A percentile compares a stretch with the other conserved stretches of the same genome.
Evolutionary conservation across 2,113 vertebrate genomes (phyloP).

Genomic region (Monarcha castaneiventris): DNA sequence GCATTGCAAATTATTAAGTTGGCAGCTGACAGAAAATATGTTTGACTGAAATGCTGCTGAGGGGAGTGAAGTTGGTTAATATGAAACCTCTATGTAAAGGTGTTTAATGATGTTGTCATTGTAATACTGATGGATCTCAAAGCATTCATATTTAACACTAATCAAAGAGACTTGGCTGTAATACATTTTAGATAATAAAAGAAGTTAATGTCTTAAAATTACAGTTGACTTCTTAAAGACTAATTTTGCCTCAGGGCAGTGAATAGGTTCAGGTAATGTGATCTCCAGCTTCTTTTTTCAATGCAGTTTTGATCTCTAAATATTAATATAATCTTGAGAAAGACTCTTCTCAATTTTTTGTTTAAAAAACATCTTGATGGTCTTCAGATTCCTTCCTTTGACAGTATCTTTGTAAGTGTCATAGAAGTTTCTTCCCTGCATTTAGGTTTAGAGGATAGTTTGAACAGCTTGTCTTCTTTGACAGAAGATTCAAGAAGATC

Average conservation of each 20-base stretch:
- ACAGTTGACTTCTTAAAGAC: not conserved
- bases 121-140: not conserved
- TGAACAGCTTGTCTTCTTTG: not conserved
- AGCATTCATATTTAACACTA: not conserved
- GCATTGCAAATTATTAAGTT: slow-evolving; percentile 3
- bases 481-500: not conserved
- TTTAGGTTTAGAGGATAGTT: not conserved
- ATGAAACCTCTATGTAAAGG: not conserved
- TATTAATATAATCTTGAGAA: not conserved
- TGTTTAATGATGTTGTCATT: not conserved
- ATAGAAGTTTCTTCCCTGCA: not conserved
- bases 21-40: not conserved
- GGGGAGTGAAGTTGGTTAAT: not conserved
- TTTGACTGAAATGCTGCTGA: not conserved
- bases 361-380: not conserved
- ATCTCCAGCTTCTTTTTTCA: not conserved
- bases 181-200: not conserved
- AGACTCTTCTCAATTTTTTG: not conserved
- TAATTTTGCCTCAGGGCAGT: not conserved
- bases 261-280: not conserved
- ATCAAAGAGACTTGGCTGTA: not conserved
- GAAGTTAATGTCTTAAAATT: not conserved
- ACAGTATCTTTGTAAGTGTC: not conserved
- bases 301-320: not conserved
- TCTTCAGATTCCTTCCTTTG: not conserved